These are phyloP conservation scores for Gonatopus flavifemur DNA, from an alignment of 1,140 invertebrate species.

Conservation along the genomic window DNA sequence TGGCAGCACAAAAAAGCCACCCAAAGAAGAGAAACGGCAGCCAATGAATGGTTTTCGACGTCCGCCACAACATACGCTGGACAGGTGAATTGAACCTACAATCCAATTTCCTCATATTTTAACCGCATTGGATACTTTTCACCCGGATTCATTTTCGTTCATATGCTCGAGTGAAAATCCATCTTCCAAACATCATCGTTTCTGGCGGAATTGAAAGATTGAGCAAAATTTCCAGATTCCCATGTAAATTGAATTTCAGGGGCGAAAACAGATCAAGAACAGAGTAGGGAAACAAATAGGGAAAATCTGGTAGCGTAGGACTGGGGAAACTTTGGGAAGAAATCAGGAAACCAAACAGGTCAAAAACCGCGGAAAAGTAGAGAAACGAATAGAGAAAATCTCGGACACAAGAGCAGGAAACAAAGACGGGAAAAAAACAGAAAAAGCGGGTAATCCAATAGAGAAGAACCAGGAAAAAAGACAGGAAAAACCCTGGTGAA, in stretches of 20 bases:
- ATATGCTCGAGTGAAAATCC: background rate
- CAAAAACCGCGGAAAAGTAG: no score
- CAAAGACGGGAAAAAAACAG: no score
- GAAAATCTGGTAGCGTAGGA: no score
- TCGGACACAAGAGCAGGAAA: no score
- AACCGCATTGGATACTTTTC: background rate
- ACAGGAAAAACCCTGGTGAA: no score
- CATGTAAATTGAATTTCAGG: background rate
- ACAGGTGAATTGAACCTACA: background rate
- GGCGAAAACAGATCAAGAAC: no score
- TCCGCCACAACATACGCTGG: background rate
- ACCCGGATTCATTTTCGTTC: background rate
- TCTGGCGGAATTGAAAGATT: background rate
- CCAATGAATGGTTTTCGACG: slow-evolving; percentile 2
- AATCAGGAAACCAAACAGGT: no score
- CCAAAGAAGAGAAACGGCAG: slow-evolving; percentile 1
- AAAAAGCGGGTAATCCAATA: no score
- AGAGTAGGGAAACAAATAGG: no score
- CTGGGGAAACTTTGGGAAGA: no score
- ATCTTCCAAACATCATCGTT: background rate
- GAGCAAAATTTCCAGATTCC: background rate
- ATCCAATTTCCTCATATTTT: background rate
- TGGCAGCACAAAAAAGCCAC: slow-evolving; percentile 12
- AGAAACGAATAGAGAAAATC: no score
- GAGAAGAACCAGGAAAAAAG: no score